These are phyloP conservation scores for Amblyopsis hoosieri DNA, from an alignment of 2,797 vertebrate species.

Conservation along the genomic window DNA sequence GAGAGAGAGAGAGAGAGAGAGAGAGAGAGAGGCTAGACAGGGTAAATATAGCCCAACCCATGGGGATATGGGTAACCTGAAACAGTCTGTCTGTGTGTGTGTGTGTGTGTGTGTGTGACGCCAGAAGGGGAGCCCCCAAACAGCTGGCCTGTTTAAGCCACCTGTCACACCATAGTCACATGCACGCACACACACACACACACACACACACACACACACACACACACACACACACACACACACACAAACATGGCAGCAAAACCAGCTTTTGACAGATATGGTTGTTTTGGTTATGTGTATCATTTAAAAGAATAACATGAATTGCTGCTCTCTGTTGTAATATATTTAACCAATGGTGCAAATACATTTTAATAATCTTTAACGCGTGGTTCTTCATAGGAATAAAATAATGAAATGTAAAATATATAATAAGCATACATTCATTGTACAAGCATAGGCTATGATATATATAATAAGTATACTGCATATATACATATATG, in stretches of 20 bases:
- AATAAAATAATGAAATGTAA: too few species aligned
- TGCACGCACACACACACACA: slow-evolving; percentile 10
- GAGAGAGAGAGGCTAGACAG: slow-evolving; percentile 4
- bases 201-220: slow-evolving; percentile 14
- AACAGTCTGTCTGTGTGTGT: slow-evolving; percentile 28
- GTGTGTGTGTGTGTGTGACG: slow-evolving; percentile 33
- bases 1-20: slow-evolving; percentile 1
- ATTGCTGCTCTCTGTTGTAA: too few species aligned
- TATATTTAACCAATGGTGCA: too few species aligned
- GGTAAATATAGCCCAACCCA: slow-evolving; percentile 38
- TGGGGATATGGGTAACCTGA: slow-evolving; percentile 27
- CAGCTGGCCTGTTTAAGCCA: slow-evolving; percentile 32
- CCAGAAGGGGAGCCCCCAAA: slow-evolving; percentile 24
- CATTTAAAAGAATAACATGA: too few species aligned
- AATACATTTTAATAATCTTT: neutral
- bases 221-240: slow-evolving; percentile 16
- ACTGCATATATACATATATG: neutral
- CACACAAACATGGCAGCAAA: too few species aligned
- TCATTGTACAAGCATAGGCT: too few species aligned
- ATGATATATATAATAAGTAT: neutral
- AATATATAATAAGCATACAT: too few species aligned
- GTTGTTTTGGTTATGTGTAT: too few species aligned
- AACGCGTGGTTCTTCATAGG: too few species aligned
- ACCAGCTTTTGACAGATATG: too few species aligned
- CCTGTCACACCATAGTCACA: slow-evolving; percentile 39